Evolutionary conservation across 2,113 vertebrate species (phyloP), one percentile per base, ranked within the genome.

Genomic region (Paraplagusia blochii): DNA sequence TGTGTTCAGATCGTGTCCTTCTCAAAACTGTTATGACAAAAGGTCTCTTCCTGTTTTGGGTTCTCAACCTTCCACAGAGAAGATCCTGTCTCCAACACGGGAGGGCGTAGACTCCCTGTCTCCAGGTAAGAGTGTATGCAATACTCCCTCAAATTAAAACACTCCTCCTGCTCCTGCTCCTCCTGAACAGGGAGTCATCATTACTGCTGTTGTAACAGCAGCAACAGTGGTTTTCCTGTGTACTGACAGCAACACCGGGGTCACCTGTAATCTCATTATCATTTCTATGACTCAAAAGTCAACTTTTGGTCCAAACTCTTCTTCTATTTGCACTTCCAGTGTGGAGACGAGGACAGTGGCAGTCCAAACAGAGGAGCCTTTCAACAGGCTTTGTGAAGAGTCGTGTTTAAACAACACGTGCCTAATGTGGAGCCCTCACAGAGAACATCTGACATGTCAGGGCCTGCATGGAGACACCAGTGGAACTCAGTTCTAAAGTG

Each of bases 1-100:
- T 53, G 44, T 66, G 43, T 18, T 53, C 65, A 66, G 45, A 58
- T 66, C 38, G 42, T 15, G 65, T 42, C 19, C 8, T 22, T 58
- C 70, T 67, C 83, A 82, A 80, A 86, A 62, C 79, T 38, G 67
- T 81, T 75, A 80, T 15, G 79, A 72, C 72, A 74, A 79, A 85
- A 60, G 56, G 67, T 57, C 36, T 38, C 75, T 77, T 82, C 80
- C 71, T 76, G 71, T 54, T 68, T 63, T 7, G 40, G 53, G 47
- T 44, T 63, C 48, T 69, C 42, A 68, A 53, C 17, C 57, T 53
- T 7, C 51, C 38, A 48, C 51, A 52, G 63, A 43, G 63, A 29
- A 57, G 66, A 79, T 65, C 63, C 44, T 8, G 65, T 72, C 62
- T 61, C 56, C 45, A 64, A 73, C 45, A 64, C 35, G 6, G 16